Conservation (phyloP, 2,888 invertebrate genomes). For the Parnassius glacialis region DNA sequence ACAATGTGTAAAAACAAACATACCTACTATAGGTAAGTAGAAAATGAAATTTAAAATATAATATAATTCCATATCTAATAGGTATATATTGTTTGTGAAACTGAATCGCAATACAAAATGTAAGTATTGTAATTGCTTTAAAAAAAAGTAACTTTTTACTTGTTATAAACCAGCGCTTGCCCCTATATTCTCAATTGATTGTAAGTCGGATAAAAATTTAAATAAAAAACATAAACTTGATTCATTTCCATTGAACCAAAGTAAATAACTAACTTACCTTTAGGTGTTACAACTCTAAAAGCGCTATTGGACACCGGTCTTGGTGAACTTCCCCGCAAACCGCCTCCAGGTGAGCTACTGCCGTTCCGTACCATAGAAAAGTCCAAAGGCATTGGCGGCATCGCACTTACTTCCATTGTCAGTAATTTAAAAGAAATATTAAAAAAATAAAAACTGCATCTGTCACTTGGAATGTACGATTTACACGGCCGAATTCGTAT, state of each 20-base stretch:
- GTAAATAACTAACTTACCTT: conserved; percentile 65
- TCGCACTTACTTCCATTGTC: conserved; percentile 83
- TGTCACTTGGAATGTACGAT: conserved; percentile 38
- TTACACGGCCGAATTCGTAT: conserved; percentile 16
- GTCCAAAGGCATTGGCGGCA: conserved; percentile 84
- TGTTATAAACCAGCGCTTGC: too few species aligned
- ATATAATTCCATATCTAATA: too few species aligned
- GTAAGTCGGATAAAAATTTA: too few species aligned
- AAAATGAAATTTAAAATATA: too few species aligned
- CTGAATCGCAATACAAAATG: too few species aligned
- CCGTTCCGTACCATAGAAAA: conserved; percentile 81
- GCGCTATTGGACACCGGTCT: conserved; percentile 80
- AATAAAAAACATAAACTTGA: too few species aligned
- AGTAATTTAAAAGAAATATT: conserved; percentile 40
- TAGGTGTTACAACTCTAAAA: conserved; percentile 85
- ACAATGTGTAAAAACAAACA: too few species aligned
- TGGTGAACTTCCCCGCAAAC: conserved; percentile 63
- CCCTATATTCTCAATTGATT: too few species aligned
- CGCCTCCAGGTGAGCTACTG: conserved; percentile 55
- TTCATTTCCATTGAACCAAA: neutral
- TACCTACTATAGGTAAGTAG: too few species aligned
- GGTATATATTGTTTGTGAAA: too few species aligned
- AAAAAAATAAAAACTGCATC: conserved; percentile 33
- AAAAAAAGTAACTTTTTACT: too few species aligned
- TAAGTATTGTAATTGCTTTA: too few species aligned